Conservation (phyloP, 2,888 invertebrate species). For the Cyclophora albipunctata region DNA sequence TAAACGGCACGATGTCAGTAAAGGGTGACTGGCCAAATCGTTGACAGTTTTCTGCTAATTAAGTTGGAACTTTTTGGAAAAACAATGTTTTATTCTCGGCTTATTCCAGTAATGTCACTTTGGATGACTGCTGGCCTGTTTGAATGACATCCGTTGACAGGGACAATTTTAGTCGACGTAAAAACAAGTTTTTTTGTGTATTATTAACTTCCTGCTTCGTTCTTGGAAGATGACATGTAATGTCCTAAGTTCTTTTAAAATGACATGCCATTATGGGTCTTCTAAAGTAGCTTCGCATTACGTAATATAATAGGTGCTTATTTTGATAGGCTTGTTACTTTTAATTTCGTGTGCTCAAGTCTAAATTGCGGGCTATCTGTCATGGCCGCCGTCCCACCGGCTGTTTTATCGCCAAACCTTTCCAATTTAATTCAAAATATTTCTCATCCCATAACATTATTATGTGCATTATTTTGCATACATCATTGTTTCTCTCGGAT, state of each 20-base stretch:
- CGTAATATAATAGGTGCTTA: background rate
- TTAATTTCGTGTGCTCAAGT: background rate
- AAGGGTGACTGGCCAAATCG: slow-evolving; percentile 2
- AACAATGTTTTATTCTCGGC: background rate
- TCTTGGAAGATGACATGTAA: background rate
- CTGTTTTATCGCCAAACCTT: background rate
- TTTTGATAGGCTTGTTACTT: background rate
- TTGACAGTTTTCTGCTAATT: slow-evolving; percentile 9
- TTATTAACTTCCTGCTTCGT: background rate
- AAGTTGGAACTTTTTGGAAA: slow-evolving; percentile 4
- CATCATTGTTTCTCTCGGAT: slow-evolving; percentile 7
- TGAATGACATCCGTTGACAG: slow-evolving; percentile 9
- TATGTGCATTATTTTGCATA: slow-evolving; percentile 9
- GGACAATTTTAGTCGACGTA: background rate
- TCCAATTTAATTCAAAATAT: slow-evolving; percentile 2
- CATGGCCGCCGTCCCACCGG: slow-evolving; percentile 1
- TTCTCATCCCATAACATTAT: slow-evolving; percentile 5
- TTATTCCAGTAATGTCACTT: background rate
- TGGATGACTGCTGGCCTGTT: slow-evolving; percentile 2
- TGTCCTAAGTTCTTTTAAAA: background rate
- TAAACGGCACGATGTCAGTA: slow-evolving; percentile 2
- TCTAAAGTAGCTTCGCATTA: slow-evolving; percentile 6
- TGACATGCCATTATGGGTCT: background rate
- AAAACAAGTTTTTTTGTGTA: background rate
- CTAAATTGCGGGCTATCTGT: slow-evolving; percentile 6